These are phyloP conservation scores for Argynnis bischoffii DNA, from an alignment of 2,888 invertebrate species.

Conservation along the genomic window DNA sequence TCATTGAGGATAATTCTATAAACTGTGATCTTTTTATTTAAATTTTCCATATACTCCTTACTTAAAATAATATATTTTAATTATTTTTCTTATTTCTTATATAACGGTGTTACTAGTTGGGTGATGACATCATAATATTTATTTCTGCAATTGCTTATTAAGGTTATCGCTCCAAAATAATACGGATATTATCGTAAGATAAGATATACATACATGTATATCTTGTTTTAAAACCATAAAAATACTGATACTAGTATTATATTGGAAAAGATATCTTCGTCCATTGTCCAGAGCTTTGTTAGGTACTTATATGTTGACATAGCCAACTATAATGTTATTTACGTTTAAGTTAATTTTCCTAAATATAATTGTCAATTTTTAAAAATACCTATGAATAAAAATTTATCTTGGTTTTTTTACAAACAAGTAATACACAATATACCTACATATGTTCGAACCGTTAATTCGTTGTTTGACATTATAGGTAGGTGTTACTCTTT, in stretches of 20 bases:
- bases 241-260: conserved; percentile 18
- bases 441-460: too few species aligned
- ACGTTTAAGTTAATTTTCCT: too few species aligned
- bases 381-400: too few species aligned
- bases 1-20: conserved; percentile 3
- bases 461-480: too few species aligned
- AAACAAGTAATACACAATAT: too few species aligned
- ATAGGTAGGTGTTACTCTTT: conserved; percentile 3
- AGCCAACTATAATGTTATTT: too few species aligned
- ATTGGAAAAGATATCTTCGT: neutral
- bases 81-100: too few species aligned
- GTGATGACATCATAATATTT: conserved; percentile 1
- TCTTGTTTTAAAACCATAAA: conserved; percentile 29
- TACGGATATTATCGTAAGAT: conserved; percentile 32
- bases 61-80: too few species aligned
- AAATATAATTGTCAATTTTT: too few species aligned
- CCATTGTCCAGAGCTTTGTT: neutral
- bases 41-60: too few species aligned
- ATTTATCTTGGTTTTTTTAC: too few species aligned
- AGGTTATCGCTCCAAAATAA: conserved; percentile 36
- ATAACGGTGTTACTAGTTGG: neutral
- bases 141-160: conserved; percentile 29
- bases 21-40: neutral
- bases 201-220: conserved; percentile 33
- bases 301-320: neutral